Base-by-base conservation (phyloP, 2,797 vertebrate genomes). In the Sebastolobus alascanus region DNA sequence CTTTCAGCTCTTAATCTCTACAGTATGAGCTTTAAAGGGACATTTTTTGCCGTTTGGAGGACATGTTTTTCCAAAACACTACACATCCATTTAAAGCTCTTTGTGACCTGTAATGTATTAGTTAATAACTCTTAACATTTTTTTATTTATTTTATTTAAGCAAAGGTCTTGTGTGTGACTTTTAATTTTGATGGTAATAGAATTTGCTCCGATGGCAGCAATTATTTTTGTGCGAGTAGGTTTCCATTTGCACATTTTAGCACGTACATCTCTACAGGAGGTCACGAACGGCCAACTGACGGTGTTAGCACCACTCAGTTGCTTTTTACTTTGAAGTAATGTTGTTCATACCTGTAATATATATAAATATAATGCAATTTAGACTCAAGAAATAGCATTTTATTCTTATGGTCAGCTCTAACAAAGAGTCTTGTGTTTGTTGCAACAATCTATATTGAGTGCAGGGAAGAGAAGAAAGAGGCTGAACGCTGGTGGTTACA, bases 1-100 rank as follows among this genome's bases (percentile, higher is more conserved):
- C 90, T 90, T 87, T 74, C 64, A 59, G 68, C 77, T 77, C 74
- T 83, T 84, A 79, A 87, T 86, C 87, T 89, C 77, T 25, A 38
- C 64, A 64, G 76, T 54, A 18, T 22, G 33, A 86, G 58, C 66
- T 71, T 77, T 75, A 68, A 78, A 63, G 54, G 59, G 59, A 52
- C 72, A 25, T 80, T 31, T 61, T 80, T 81, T 73, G 68, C 25
- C 63, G 67, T 74, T 84, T 50, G n/a, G 73, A 65, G 66, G 65
- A 70, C 60, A 1, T 9, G 5, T 40, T 50, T 75, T 77, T 74
- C 22, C 50, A 55, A 84, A 77, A 75, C 80, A 59, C 61, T 59
- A 20, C 40, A 72, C 58, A 54, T 83, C 52, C 58, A 74, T 84
- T 84, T 52, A 68, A 64, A 69, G 54, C 61, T 67, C 70, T 82